A percentile compares a stretch with the other conserved stretches of the same genome.
These are phyloP conservation scores for Apantesis nais DNA, from an alignment of 2,888 invertebrate species.

Conservation along the genomic window DNA sequence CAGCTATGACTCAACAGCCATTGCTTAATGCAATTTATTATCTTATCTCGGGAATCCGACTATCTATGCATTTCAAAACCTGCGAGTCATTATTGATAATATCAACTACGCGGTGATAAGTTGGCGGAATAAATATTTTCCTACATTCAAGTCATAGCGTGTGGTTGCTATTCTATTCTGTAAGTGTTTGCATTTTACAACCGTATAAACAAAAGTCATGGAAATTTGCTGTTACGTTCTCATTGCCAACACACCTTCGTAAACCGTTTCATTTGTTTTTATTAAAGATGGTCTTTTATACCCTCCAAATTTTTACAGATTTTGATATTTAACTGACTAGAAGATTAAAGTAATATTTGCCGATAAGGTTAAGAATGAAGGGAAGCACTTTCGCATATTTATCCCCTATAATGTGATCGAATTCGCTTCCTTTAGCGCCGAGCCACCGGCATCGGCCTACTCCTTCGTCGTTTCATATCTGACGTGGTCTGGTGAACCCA, in stretches of 20 bases:
- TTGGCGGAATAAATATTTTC: conserved; percentile 1
- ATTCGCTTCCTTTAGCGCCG: neutral
- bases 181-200: neutral
- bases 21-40: no score
- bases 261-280: neutral
- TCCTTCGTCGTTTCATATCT: neutral
- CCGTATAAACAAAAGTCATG: neutral
- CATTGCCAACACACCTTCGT: neutral
- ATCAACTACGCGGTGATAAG: neutral
- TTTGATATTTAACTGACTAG: no score
- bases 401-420: no score
- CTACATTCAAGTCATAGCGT: neutral
- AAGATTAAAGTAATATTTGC: neutral
- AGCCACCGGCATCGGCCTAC: neutral
- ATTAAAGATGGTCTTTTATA: neutral
- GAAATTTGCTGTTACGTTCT: neutral
- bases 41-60: neutral
- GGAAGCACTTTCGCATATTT: neutral
- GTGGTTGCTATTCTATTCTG: neutral
- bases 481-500: neutral
- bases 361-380: neutral
- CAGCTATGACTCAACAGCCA: no score
- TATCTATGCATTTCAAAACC: neutral
- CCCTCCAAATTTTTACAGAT: neutral
- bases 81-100: neutral